phyloP scores from a whole-genome alignment of 2,888 invertebrate species.

The Stictocephala bisonia region DNA sequence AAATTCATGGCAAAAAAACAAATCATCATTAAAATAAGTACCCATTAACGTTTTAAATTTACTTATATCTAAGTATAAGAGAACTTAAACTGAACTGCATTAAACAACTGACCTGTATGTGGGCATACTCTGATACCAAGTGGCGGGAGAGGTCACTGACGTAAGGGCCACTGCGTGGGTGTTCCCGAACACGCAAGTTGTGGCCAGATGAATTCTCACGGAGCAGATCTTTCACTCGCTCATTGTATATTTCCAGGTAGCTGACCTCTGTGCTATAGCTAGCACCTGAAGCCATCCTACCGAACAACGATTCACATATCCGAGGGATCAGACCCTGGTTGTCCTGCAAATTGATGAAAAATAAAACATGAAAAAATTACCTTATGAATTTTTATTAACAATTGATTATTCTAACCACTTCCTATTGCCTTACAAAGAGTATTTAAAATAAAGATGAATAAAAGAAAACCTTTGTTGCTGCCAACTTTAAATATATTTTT shows the following conservation, averaged over 20 bases:
- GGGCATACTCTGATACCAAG: constrained; percentile 86
- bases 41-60: too few relatives aligned
- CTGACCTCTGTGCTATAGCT: constrained; percentile 89
- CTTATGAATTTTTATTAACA: too few relatives aligned
- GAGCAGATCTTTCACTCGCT: constrained; percentile 79
- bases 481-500: too few relatives aligned
- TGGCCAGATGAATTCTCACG: constrained; percentile 65
- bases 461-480: too few relatives aligned
- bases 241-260: constrained; percentile 71
- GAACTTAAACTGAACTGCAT: too few relatives aligned
- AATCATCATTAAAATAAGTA: too few relatives aligned
- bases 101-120: constrained; percentile 86
- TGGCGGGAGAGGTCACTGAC: constrained; percentile 88
- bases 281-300: constrained; percentile 83
- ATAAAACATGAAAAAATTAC: too few relatives aligned
- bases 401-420: too few relatives aligned
- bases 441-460: too few relatives aligned
- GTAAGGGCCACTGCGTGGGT: constrained; percentile 81
- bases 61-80: too few relatives aligned
- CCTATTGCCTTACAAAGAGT: too few relatives aligned
- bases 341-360: constrained; percentile 73
- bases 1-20: too few relatives aligned
- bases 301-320: constrained; percentile 86
- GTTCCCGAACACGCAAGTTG: constrained; percentile 78
- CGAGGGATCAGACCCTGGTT: constrained; percentile 86